Conservation (phyloP, 2,113 vertebrate genomes). For the Hoplias malabaricus region DNA sequence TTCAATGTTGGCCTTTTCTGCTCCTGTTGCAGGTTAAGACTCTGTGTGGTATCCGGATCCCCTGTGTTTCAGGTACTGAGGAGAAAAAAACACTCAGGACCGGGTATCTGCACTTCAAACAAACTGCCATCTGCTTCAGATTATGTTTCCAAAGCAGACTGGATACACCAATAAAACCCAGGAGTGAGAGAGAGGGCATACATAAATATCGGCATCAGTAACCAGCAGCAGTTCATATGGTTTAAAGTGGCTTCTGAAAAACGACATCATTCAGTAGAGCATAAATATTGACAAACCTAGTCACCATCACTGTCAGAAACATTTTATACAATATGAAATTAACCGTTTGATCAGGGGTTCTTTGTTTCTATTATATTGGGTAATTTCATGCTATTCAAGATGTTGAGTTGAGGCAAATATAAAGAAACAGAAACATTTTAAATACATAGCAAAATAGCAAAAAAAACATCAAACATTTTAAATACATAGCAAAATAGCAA, state of each 20-base stretch:
- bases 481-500: too few species aligned
- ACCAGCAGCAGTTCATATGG: slow-evolving; percentile 18
- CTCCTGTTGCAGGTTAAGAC: slow-evolving; percentile 25
- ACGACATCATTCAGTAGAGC: not conserved
- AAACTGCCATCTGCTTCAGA: slow-evolving; percentile 75
- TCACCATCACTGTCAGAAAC: not conserved
- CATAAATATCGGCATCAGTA: slow-evolving; percentile 34
- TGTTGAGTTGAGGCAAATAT: not conserved
- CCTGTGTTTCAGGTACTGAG: slow-evolving; percentile 77
- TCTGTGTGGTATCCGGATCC: slow-evolving; percentile 71
- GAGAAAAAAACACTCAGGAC: slow-evolving; percentile 73
- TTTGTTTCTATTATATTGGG: not conserved
- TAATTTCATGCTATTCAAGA: not conserved
- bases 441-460: too few species aligned
- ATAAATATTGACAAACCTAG: not conserved
- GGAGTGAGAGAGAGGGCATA: slow-evolving; percentile 21
- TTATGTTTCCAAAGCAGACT: slow-evolving; percentile 72
- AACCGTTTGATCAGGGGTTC: not conserved
- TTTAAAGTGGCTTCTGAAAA: not conserved
- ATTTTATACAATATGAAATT: not conserved
- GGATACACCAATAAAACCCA: slow-evolving; percentile 63
- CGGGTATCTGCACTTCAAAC: slow-evolving; percentile 79
- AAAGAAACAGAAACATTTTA: not conserved
- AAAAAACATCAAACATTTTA: not conserved
- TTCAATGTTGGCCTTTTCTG: not conserved